Base-by-base conservation (phyloP, 1,140 invertebrate species). In the Atopsyche davidsoni region DNA sequence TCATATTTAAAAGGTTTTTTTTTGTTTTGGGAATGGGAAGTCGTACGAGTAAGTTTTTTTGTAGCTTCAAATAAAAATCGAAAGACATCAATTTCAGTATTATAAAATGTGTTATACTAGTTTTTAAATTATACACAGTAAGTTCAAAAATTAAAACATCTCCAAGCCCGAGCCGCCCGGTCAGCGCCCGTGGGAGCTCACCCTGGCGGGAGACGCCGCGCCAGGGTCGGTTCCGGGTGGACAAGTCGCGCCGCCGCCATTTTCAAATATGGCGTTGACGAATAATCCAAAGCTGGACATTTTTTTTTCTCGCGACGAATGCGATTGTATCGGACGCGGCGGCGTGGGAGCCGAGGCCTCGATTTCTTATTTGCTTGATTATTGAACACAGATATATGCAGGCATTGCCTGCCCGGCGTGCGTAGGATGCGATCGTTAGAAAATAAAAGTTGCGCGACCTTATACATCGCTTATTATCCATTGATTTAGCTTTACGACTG, bases 291-390 rank as follows among this genome's bases (percentile, higher is more conserved):
- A 17, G 28, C 18, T 46, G 16, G 28, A n/a, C 44, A 43, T 3
- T 34, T 46, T 46, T 46, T 46, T 34, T 35, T 3, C 34, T 11
- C 45, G 7, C 3, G 45, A 7, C 19, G 22, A 46, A 38, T 46
- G 35, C 22, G 45, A 22, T 36, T 16, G 7, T 46, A 38, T 46
- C 32, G 19, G 7, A 41, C 7, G 13, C 17, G 4, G 40, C 2
- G 21, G 53, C 40, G 53, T 55, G 31, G 53, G 53, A 31, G 47
- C n/a, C 23, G 46, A 46, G 48, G 35, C 48, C 47, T 55, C 53
- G 48, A 55, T 55, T 41, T 51, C 16, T 42, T 47, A 42, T 53
- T 42, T 28, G 31, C 28, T 46, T 22, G 50, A 52, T 39, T 52
- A 34, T 32, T 22, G 31, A 16, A 17, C 9, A 25, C 13, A 23